Percentiles rank a stretch among this genome's conserved stretches.
phyloP scores from a whole-genome alignment of 2,888 invertebrate genomes.

The Choreutis nemorana region DNA sequence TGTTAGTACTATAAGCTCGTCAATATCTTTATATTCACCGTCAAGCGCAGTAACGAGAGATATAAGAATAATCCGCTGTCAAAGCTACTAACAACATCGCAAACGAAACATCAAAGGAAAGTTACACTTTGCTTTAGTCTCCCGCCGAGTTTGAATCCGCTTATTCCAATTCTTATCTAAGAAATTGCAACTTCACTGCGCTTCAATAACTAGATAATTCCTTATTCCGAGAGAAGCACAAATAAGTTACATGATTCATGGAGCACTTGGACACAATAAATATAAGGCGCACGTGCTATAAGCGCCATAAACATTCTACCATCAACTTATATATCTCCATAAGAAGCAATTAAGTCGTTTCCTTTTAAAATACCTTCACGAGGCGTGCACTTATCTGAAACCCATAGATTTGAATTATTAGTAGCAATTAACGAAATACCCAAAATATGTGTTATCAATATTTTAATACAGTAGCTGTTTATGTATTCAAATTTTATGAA shows the following conservation, averaged over 20 bases:
- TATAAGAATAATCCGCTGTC: slow-evolving; percentile 19
- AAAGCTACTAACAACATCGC: no score
- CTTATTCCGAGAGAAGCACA: no score
- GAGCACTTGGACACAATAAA: slow-evolving; percentile 21
- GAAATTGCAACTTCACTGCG: no score
- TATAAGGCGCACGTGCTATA: slow-evolving; percentile 32
- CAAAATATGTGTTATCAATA: slow-evolving; percentile 59
- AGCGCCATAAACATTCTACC: slow-evolving; percentile 24
- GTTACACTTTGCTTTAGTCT: no score
- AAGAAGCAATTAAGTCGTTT: slow-evolving; percentile 45
- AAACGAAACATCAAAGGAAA: no score
- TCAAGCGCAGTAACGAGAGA: slow-evolving; percentile 19
- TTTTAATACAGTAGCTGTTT: slow-evolving; percentile 61
- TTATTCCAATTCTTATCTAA: no score
- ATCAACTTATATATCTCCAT: slow-evolving; percentile 32
- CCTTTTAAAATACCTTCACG: slow-evolving; percentile 33
- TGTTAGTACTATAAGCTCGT: slow-evolving; percentile 32
- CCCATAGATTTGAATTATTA: slow-evolving; percentile 56
- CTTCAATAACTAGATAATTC: no score
- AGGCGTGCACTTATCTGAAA: slow-evolving; percentile 39
- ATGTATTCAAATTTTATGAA: slow-evolving; percentile 56
- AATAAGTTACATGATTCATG: slow-evolving; percentile 11
- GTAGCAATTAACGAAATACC: slow-evolving; percentile 50
- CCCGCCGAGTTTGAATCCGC: no score
- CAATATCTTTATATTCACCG: slow-evolving; percentile 16